Evolutionary conservation across 2,888 invertebrate species (phyloP).

Genomic region (Galeruca laticollis): DNA sequence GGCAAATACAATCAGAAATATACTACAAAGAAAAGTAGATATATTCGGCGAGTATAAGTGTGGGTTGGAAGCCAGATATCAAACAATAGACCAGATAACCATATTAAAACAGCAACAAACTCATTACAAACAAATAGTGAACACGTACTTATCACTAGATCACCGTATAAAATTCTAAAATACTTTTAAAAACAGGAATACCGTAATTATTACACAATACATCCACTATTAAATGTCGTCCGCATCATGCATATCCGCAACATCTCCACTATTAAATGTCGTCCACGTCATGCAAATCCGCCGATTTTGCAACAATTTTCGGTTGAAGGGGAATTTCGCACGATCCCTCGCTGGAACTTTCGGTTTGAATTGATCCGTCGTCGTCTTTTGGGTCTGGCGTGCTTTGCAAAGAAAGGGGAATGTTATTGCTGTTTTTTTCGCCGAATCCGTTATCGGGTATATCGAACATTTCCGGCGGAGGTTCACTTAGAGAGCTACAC

Average conservation of each 20-base stretch:
- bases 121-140: too few relatives aligned
- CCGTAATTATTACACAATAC: neutral
- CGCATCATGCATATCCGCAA: constrained; percentile 35
- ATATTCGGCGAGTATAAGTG: too few relatives aligned
- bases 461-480: constrained; percentile 66
- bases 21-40: too few relatives aligned
- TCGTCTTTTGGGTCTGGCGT: constrained; percentile 48
- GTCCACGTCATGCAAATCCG: constrained; percentile 36
- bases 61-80: too few relatives aligned
- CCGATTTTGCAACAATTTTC: constrained; percentile 57
- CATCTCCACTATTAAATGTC: constrained; percentile 30
- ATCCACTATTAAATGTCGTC: constrained; percentile 34
- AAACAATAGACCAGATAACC: too few relatives aligned
- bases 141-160: neutral
- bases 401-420: constrained; percentile 38
- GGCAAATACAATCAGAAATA: too few relatives aligned
- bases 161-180: neutral
- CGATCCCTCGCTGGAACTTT: constrained; percentile 60
- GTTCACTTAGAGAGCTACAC: constrained; percentile 66
- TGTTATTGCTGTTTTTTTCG: constrained; percentile 33
- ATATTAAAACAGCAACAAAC: too few relatives aligned
- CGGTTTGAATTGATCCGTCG: constrained; percentile 49
- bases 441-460: constrained; percentile 46
- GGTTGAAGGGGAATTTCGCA: constrained; percentile 65
- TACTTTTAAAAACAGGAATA: neutral